Base-by-base conservation (phyloP, 1,140 invertebrate genomes). In the Apocrypta bakeri region DNA sequence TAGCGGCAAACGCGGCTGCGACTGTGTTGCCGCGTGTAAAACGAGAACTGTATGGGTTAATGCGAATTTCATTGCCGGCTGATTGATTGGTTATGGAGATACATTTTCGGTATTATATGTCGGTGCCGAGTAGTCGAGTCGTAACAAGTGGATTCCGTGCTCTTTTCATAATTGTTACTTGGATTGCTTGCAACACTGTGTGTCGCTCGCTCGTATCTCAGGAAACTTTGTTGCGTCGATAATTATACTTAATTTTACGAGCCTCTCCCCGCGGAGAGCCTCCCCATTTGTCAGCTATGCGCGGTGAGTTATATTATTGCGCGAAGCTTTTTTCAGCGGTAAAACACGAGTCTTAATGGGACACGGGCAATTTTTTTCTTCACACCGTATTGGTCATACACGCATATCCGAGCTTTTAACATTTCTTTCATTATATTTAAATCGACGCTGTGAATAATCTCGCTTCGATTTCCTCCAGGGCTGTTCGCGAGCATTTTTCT, bases 221-320 rank as follows among this genome's bases (percentile, higher is more conserved):
- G 11, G 56, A 3, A 61, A 40, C 74, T 64, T 25, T 77, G 42
- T n/a, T 21, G 48, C 48, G 25, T 33, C 31, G 63, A 77, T 77
- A 33, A 64, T 37, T 21, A 37, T n/a, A 64, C 61, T 37, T 66
- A 64, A 77, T 66, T 31, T 66, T 77, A 37, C 31, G 73, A 75
- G 42, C 24, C 3, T 56, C 42, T 74, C 40, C 17, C 0, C 24
- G 2, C 33, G 33, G 48, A 74, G 2, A 27, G 25, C 3, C 42
- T 74, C 24, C 71, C n/a, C 33, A 24, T 73, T 73, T 73, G 33
- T 25, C 27, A 42, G 37, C 40, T 42, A n/a, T n/a, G n/a, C n/a
- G 37, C 71, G 27, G 40, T 73, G 42, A 73, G 71, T 48, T 42
- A 73, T 73, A n/a, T 25, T 73, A 73, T 73, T 73, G 42, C 71